Evolutionary conservation across 2,888 invertebrate species (phyloP).

Genomic region (Tipula helvola): DNA sequence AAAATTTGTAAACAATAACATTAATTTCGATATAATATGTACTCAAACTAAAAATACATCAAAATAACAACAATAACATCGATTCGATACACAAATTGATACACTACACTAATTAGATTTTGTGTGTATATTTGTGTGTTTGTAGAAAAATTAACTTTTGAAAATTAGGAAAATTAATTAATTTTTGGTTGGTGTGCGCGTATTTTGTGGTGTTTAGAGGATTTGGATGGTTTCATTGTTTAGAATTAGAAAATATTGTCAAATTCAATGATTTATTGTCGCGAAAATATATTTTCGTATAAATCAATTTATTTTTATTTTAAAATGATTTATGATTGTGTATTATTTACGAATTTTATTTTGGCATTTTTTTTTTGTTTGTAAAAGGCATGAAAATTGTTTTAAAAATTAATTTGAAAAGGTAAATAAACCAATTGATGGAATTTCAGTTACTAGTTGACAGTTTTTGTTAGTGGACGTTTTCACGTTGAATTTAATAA

Average conservation of each 20-base stretch:
- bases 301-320: neutral
- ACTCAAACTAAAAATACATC: neutral
- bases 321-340: neutral
- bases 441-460: too few relatives aligned
- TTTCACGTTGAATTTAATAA: too few relatives aligned
- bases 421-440: too few relatives aligned
- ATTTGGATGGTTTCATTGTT: neutral
- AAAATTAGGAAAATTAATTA: neutral
- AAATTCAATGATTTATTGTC: neutral
- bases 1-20: neutral
- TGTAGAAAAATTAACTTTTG: neutral
- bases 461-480: too few relatives aligned
- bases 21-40: neutral
- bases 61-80: neutral
- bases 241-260: neutral
- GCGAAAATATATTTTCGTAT: neutral
- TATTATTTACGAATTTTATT: neutral
- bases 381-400: neutral
- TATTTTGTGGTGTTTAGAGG: neutral
- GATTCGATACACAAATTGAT: neutral
- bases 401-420: neutral
- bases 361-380: neutral
- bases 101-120: neutral
- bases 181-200: neutral
- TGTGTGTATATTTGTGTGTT: neutral